phyloP scores from a whole-genome alignment of 1,140 invertebrate genomes.

The Dysdera silvatica region DNA sequence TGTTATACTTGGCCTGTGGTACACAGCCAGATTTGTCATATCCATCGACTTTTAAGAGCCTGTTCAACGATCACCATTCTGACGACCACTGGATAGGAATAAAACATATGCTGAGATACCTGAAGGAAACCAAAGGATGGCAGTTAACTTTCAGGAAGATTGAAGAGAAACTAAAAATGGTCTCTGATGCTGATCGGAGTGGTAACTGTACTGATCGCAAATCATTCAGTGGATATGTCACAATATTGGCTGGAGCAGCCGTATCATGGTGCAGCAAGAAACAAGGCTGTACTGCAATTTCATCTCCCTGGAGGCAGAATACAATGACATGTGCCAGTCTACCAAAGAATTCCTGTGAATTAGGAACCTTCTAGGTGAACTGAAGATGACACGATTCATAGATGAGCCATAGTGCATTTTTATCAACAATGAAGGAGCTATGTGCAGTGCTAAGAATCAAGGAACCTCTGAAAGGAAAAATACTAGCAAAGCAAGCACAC shows the following conservation, averaged over 20 bases:
- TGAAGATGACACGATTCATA: no score
- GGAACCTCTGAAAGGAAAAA: constrained; percentile 40
- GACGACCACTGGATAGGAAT: background rate
- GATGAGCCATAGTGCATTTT: background rate
- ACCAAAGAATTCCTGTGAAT: constrained; percentile 44
- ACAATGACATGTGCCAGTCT: constrained; percentile 42
- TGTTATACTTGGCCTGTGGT: constrained; percentile 43
- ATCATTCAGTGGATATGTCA: background rate
- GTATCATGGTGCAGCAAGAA: constrained; percentile 49
- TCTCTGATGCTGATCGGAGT: background rate
- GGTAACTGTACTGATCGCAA: background rate
- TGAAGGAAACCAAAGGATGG: background rate
- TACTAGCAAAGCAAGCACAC: constrained; percentile 46
- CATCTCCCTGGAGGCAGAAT: constrained; percentile 46
- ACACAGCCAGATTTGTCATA: constrained; percentile 47
- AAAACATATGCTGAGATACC: background rate
- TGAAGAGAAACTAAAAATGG: background rate
- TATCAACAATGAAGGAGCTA: constrained; percentile 37
- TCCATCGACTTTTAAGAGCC: constrained; percentile 44
- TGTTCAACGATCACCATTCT: constrained; percentile 41
- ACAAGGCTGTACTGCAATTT: constrained; percentile 47
- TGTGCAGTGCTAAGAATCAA: constrained; percentile 40
- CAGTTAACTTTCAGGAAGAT: background rate
- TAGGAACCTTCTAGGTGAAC: constrained; percentile 15
- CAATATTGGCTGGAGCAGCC: constrained; percentile 35